Evolutionary conservation across 2,113 vertebrate species (phyloP).

Genomic region (Pycnonotus jocosus): DNA sequence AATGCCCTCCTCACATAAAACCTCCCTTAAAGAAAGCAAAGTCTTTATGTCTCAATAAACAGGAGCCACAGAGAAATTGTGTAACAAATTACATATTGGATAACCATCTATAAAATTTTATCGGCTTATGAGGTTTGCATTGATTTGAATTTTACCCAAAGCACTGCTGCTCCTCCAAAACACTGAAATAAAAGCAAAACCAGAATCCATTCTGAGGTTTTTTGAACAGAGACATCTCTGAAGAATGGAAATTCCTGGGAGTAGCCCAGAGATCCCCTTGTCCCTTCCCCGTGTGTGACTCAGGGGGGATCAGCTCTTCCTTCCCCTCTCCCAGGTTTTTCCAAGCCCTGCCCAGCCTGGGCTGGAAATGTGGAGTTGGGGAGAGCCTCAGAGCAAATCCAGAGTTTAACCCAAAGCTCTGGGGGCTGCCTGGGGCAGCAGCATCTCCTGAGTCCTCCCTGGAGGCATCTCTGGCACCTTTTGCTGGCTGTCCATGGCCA

Average conservation of each 20-base stretch:
- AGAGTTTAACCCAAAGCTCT: neutral
- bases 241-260: neutral
- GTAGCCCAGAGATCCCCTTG: neutral
- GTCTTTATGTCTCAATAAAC: slow-evolving; percentile 51
- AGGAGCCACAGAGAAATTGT: slow-evolving; percentile 1
- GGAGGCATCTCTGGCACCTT: neutral
- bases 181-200: neutral
- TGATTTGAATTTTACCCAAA: slow-evolving; percentile 49
- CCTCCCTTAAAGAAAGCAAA: slow-evolving; percentile 31
- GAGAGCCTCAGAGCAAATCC: neutral
- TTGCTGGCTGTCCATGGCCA: neutral
- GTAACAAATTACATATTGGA: slow-evolving; percentile 54
- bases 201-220: neutral
- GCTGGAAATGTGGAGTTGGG: too few species aligned
- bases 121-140: slow-evolving; percentile 8
- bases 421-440: neutral
- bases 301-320: neutral
- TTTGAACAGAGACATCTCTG: neutral
- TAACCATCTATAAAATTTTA: slow-evolving; percentile 52
- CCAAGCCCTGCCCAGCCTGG: neutral
- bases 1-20: slow-evolving; percentile 24
- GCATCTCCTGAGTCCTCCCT: neutral
- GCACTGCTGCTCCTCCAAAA: neutral
- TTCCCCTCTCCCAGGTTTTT: fast-evolving
- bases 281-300: neutral